Percentiles rank a stretch among this genome's conserved stretches.
These are phyloP conservation scores for Troides aeacus DNA, from an alignment of 2,888 invertebrate genomes.

Conservation along the genomic window DNA sequence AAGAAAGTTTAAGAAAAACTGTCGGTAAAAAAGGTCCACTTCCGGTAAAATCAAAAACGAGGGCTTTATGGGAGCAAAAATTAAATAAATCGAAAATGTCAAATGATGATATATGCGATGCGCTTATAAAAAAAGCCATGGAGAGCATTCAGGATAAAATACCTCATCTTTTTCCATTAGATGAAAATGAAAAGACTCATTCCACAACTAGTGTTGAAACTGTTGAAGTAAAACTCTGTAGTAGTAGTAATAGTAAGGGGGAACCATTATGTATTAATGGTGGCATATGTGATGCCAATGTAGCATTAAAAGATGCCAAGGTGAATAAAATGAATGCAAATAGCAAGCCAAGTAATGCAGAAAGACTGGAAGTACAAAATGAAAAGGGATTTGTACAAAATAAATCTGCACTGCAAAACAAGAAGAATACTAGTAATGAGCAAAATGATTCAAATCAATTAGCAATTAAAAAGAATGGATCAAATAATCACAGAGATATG, in stretches of 20 bases:
- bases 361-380: background rate
- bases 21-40: conserved; percentile 52
- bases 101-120: conserved; percentile 74
- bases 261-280: background rate
- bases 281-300: conserved; percentile 25
- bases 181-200: conserved; percentile 35
- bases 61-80: conserved; percentile 66
- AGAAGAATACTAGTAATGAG: conserved; percentile 28
- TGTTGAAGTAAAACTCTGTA: background rate
- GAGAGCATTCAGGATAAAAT: conserved; percentile 59
- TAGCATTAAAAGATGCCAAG: conserved; percentile 29
- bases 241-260: background rate
- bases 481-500: background rate
- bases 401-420: background rate
- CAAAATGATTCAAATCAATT: background rate
- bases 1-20: conserved; percentile 55
- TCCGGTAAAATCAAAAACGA: conserved; percentile 53
- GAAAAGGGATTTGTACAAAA: background rate
- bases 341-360: conserved; percentile 9
- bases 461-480: background rate
- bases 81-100: conserved; percentile 66
- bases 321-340: conserved; percentile 28
- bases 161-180: conserved; percentile 39
- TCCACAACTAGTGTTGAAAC: conserved; percentile 13
- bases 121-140: conserved; percentile 71